Conservation (phyloP, 1,140 invertebrate genomes). For the Trichonephila clavipes region DNA sequence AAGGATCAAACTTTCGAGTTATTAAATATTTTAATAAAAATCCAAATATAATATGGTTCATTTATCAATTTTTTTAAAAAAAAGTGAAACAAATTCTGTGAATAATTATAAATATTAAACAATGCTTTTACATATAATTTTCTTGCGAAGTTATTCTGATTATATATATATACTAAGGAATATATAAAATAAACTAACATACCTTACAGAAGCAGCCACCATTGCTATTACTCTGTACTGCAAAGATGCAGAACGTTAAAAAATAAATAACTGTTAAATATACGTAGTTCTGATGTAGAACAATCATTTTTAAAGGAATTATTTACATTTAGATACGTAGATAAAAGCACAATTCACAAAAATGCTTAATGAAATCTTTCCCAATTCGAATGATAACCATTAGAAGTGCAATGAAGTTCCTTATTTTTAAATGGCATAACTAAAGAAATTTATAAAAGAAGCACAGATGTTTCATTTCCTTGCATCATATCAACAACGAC, state of each 20-base stretch:
- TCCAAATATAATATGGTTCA: background rate
- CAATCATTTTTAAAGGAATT: background rate
- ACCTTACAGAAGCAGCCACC: slow-evolving; percentile 60
- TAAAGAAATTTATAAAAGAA: slow-evolving; percentile 6
- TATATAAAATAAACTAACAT: background rate
- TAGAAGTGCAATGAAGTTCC: background rate
- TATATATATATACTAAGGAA: background rate
- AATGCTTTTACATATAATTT: background rate
- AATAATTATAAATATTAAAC: background rate
- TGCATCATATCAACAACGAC: slow-evolving; percentile 53
- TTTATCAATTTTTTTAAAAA: background rate
- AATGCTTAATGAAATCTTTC: background rate
- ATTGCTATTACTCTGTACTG: no score
- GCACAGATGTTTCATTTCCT: slow-evolving; percentile 56
- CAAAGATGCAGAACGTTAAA: background rate
- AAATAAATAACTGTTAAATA: slow-evolving; percentile 30
- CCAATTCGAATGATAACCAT: background rate
- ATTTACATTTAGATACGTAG: background rate
- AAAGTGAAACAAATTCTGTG: background rate
- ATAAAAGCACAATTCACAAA: background rate
- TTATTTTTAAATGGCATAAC: background rate
- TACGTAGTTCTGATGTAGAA: background rate
- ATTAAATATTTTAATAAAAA: background rate
- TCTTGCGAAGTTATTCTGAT: background rate
- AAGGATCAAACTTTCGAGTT: no score